These are phyloP conservation scores for Lasioglossum leucozonium DNA, from an alignment of 2,888 invertebrate species.

Conservation along the genomic window DNA sequence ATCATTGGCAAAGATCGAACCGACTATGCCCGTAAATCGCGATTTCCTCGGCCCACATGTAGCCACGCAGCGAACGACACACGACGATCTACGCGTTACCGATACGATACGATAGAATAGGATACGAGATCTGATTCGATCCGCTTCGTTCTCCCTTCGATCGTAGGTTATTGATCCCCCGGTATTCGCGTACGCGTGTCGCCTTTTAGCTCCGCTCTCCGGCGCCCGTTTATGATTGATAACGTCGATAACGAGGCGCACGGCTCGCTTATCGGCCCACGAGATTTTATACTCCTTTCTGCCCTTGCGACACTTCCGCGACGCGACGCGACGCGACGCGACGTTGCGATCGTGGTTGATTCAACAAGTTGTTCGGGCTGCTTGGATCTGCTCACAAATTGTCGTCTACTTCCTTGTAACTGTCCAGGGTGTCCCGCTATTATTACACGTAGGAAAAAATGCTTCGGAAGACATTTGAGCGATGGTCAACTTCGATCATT, in stretches of 20 bases:
- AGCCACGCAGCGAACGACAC: background rate
- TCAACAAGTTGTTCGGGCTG: background rate
- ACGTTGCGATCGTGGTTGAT: too few species aligned
- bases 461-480: too few species aligned
- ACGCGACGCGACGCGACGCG: background rate
- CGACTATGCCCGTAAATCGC: slow-evolving; percentile 59
- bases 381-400: background rate
- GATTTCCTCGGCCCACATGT: slow-evolving; percentile 54
- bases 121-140: background rate
- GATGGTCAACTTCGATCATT: too few species aligned
- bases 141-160: slow-evolving; percentile 12
- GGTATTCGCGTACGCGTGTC: background rate
- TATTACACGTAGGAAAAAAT: too few species aligned
- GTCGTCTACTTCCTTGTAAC: background rate
- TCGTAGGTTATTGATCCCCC: slow-evolving; percentile 24
- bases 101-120: background rate
- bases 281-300: slow-evolving; percentile 9
- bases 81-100: slow-evolving; percentile 10
- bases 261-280: slow-evolving; percentile 40
- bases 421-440: too few species aligned
- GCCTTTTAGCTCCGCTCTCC: background rate
- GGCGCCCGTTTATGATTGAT: slow-evolving; percentile 52
- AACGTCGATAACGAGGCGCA: slow-evolving; percentile 39
- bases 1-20: slow-evolving; percentile 45
- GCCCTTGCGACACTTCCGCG: slow-evolving; percentile 13